Base-by-base conservation (phyloP, 2,113 vertebrate species). In the Oncorhynchus keta region DNA sequence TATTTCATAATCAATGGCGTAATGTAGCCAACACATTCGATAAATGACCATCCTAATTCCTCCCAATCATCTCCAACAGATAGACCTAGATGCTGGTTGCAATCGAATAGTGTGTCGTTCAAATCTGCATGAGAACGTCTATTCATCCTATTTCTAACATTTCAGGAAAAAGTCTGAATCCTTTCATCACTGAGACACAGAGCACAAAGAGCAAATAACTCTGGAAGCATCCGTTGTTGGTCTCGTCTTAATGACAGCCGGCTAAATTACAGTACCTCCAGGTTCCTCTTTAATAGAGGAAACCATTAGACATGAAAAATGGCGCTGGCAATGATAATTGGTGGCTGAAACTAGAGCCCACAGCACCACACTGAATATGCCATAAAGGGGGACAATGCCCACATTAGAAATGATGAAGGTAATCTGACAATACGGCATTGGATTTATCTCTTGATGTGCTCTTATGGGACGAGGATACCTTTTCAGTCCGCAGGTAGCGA, bases 231-330 rank as follows among this genome's bases (percentile, higher is more conserved):
- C 69, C 9, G 39, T 45, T 74, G 76, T 79, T 75, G 57, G 22
- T 84, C 80, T 79, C 62, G 24, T 80, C 74, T 51, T 51, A 80
- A 81, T 67, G 81, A 75, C 70, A 81, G 77, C 76, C 70, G 55
- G 75, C 78, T 84, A 82, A 86, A 90, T 82, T 83, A 84, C 74
- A 26, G 80, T n/a, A 77, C 83, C 49, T 84, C 35, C 66, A 82
- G 84, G 80, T 87, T 86, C 77, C 78, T 86, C 90, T 49, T 86
- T 91, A 90, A 89, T 88, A 76, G 84, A 89, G 62, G 84, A 83
- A 74, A 79, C 81, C 80, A 88, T 88, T 90, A 82, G 79, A 85
- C 74, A 72, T 87, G 89, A 92, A 85, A 87, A 85, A 91, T 88
- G 77, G 81, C 24, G 73, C 69, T 51, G 70, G 76, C 80, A 73